Base-by-base conservation (phyloP, 2,888 invertebrate genomes). In the Ditula angustiorana region DNA sequence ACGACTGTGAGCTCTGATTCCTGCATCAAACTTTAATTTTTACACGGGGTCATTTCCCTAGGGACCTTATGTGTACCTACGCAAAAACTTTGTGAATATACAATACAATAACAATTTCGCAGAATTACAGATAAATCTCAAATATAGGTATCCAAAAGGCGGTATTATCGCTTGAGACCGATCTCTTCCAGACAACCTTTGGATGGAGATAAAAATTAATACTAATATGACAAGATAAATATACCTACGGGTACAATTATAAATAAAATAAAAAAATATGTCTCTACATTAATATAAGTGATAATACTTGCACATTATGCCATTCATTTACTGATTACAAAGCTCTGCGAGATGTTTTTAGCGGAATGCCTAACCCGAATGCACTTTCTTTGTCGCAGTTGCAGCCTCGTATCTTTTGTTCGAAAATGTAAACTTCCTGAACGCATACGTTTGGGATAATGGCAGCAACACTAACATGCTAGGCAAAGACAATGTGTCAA, bases 381-480 rank as follows among this genome's bases (percentile, higher is more conserved):
- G 86, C 82, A 85, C 83, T 83, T 82, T 83, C 86, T 83, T 86
- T 86, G 77, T 83, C 71, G 75, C 78, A 82, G 77, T 83, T 71
- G 75, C 78, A 82, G 80, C 79, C 80, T 79, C 79, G 74, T 81
- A 83, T 81, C 84, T 83, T 85, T 88, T 79, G 78, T 81, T 74
- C 77, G 73, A 78, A 80, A 78, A 82, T 80, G 84, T 76, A 85
- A 82, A 87, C 86, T 88, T 89, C 84, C 87, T 85, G 82, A 78
- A 79, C 74, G 77, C 73, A 83, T 76, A 77, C 81, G 79, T 41
- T 10, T 80, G 76, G 76, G 74, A 80, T 78, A 81, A 83, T 77
- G 78, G 78, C 81, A 79, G 82, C 80, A 80, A 83, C 83, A 84
- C 79, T 80, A 80, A 80, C 82, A 77, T 77, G 76, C 76, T 71